Percentiles rank a stretch among this genome's conserved stretches.
Evolutionary conservation across 2,113 vertebrate genomes (phyloP).

Genomic region (Bombycilla garrulus): DNA sequence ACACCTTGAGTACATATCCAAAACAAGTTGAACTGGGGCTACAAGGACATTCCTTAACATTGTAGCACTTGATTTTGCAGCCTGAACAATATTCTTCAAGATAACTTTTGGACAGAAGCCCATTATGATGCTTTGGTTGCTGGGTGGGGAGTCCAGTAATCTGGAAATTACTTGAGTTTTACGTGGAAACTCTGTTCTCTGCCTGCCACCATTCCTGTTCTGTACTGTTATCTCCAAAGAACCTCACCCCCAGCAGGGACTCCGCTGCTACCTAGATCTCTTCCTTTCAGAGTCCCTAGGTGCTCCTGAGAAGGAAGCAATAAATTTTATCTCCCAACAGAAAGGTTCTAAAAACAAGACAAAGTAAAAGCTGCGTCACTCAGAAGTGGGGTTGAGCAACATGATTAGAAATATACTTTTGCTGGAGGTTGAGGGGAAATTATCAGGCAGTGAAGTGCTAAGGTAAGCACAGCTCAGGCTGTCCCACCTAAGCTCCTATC

Average conservation of each 20-base stretch:
- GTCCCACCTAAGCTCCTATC: not conserved
- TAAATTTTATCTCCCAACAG: not conserved
- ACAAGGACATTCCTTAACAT: not conserved
- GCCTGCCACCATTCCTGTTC: not conserved
- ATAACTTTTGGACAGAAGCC: not conserved
- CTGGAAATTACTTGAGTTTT: not conserved
- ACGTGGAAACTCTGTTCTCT: not conserved
- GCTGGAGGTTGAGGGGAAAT: not conserved
- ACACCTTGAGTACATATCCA: not conserved
- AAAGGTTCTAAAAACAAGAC: not conserved
- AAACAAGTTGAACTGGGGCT: constrained; percentile 12
- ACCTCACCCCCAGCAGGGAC: not conserved
- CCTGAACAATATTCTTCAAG: not conserved
- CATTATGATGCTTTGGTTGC: not conserved
- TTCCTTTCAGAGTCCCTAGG: not conserved
- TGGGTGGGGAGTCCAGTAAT: not conserved
- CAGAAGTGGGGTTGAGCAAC: not conserved
- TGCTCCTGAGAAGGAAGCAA: not conserved
- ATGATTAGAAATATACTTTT: not conserved
- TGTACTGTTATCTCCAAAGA: not conserved
- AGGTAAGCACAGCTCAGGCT: not conserved
- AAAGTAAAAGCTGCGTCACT: not conserved
- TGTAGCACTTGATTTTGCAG: not conserved
- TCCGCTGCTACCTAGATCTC: not conserved
- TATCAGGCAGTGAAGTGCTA: not conserved